Percentiles rank a stretch among this genome's conserved stretches.
Evolutionary conservation across 2,888 invertebrate genomes (phyloP).

Genomic region (Bellardia pandia): DNA sequence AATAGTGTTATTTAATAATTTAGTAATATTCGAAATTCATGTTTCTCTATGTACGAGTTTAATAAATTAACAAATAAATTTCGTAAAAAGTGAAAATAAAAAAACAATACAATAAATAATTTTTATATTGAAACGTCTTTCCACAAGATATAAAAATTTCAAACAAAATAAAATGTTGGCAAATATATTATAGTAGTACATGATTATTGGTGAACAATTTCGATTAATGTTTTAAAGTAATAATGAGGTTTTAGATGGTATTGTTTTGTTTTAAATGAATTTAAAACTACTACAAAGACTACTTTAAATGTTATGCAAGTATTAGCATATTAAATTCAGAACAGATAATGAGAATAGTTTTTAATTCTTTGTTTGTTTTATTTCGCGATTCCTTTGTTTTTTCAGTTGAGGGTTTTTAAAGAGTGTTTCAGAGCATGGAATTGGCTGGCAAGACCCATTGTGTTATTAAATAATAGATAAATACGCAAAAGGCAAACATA

Average conservation of each 20-base stretch:
- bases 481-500: conserved; percentile 81
- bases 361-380: conserved; percentile 6
- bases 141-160: background rate
- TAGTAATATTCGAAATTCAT: conserved; percentile 26
- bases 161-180: conserved; percentile 4
- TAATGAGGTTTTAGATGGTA: conserved; percentile 55
- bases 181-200: background rate
- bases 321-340: conserved; percentile 39
- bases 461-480: conserved; percentile 79
- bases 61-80: conserved; percentile 20
- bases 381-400: background rate
- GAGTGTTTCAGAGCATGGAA: conserved; percentile 49
- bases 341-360: conserved; percentile 16
- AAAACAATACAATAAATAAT: conserved; percentile 24
- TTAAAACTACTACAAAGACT: conserved; percentile 36
- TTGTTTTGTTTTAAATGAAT: conserved; percentile 11
- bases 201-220: background rate
- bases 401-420: background rate
- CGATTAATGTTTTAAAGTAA: background rate
- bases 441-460: conserved; percentile 70
- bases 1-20: conserved; percentile 40
- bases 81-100: conserved; percentile 8
- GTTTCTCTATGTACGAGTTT: background rate
- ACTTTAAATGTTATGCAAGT: conserved; percentile 35
- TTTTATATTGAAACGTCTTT: conserved; percentile 6